Base-by-base conservation (phyloP, 1,140 invertebrate genomes). In the Leptestheria dahalacensis region DNA sequence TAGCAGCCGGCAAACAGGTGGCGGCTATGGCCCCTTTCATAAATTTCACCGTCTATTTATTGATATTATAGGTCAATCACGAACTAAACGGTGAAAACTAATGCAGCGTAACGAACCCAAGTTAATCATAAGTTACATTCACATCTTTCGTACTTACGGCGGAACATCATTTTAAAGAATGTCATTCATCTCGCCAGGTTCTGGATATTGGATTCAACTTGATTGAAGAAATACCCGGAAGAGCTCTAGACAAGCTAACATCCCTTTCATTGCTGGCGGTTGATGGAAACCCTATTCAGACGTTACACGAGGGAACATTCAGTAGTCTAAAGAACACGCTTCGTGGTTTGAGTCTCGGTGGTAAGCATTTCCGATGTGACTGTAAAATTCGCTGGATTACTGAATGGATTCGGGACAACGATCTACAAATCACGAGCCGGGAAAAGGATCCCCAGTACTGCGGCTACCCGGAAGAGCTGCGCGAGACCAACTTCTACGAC, bases 371-470 rank as follows among this genome's bases (percentile, higher is more conserved):
- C 3, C 82, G 85, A 58, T 95, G 90, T 68, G 90, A 95, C 67
- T 95, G 91, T 69, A 80, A 82, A 62, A 71, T 94, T 25, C 76
- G 82, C 2, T 95, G 90, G 90, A 85, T 95, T 55, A 80, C 86
- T 49, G 82, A 91, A 65, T 94, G 90, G 91, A 90, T 93, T 62
- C 78, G 81, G 25, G 82, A 83, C 33, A 82, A 82, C 9, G 89
- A 93, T 69, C 74, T 94, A n/a, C 61, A 62, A 52, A 86, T 91
- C 3, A 91, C 89, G 2, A 90, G 86, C 63, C 77, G 91, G 48
- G 91, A 95, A 73, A 78, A 88, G 66, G 90, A 90, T 72, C 90
- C 90, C n/a, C 90, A 94, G 71, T 94, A 92, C 73, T 95, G 90
- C 67, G 89, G 88, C 6, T 82, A 80, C 64, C 91, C 91, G 2